These are phyloP conservation scores for Pseudonaja textilis DNA, from an alignment of 2,113 vertebrate genomes.

Conservation along the genomic window DNA sequence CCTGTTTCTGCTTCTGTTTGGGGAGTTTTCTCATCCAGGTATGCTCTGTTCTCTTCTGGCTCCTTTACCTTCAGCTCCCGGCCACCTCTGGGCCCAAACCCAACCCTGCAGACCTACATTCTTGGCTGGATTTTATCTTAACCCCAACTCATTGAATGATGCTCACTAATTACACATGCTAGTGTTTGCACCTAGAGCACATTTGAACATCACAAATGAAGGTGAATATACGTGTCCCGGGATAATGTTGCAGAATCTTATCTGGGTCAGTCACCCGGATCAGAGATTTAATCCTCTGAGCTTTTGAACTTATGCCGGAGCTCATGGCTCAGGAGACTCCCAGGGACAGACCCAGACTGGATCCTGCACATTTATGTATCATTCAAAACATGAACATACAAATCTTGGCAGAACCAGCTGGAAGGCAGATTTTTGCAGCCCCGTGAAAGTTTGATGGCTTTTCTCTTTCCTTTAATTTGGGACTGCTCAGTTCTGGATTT, in stretches of 20 bases:
- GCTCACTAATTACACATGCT: neutral
- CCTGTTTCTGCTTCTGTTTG: constrained; percentile 34
- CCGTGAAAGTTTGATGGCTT: neutral
- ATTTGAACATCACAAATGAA: neutral
- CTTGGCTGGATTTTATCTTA: neutral
- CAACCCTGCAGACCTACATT: neutral
- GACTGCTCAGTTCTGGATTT: neutral
- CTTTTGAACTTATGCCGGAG: neutral
- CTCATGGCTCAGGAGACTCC: neutral
- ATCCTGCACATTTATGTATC: neutral
- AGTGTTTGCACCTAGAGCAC: neutral
- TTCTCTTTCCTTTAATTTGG: neutral
- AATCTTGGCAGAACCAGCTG: neutral
- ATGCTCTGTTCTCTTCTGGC: neutral
- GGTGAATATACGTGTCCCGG: neutral
- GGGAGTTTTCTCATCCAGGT: constrained; percentile 14
- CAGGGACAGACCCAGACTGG: neutral
- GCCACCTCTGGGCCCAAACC: neutral
- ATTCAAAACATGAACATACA: neutral
- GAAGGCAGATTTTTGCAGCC: neutral
- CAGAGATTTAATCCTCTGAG: neutral
- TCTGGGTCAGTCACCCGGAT: neutral
- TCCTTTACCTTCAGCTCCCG: neutral
- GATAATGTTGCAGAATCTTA: neutral
- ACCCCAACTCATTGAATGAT: neutral